phyloP scores from a whole-genome alignment of 2,113 vertebrate genomes.

The Cacatua alba region DNA sequence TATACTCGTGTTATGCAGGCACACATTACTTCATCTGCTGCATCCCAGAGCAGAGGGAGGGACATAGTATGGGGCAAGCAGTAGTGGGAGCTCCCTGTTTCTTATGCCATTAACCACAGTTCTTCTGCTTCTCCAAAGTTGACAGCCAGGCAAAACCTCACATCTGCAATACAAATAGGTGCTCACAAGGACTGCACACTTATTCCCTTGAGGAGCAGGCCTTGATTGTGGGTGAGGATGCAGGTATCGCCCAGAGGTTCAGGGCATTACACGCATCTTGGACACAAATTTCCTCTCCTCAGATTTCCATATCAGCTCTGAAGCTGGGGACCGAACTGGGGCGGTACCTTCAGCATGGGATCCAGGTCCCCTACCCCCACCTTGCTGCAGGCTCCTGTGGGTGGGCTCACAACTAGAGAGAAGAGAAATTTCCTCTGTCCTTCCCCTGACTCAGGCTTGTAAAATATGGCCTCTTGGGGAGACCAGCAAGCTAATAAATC shows the following conservation, averaged over 20 bases:
- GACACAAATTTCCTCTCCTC: background rate
- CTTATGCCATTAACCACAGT: background rate
- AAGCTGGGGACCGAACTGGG: background rate
- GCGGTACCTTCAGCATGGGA: background rate
- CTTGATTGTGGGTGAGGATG: rapidly evolving
- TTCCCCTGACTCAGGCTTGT: background rate
- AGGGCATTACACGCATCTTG: background rate
- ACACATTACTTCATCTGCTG: background rate
- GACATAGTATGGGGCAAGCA: rapidly evolving
- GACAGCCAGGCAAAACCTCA: background rate
- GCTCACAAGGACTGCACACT: background rate
- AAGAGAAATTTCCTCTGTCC: background rate
- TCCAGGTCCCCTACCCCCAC: background rate
- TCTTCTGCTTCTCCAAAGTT: background rate
- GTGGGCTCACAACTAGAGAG: background rate
- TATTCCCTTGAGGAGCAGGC: background rate
- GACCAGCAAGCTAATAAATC: background rate
- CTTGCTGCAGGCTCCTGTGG: background rate
- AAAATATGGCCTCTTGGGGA: background rate
- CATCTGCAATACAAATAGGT: background rate
- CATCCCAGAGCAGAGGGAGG: background rate
- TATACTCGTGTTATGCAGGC: background rate
- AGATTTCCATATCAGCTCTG: background rate
- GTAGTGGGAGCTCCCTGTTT: background rate
- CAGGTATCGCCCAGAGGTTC: background rate